Base-by-base conservation (phyloP, 1,140 invertebrate species). In the Lamellibrachia luymesi region DNA sequence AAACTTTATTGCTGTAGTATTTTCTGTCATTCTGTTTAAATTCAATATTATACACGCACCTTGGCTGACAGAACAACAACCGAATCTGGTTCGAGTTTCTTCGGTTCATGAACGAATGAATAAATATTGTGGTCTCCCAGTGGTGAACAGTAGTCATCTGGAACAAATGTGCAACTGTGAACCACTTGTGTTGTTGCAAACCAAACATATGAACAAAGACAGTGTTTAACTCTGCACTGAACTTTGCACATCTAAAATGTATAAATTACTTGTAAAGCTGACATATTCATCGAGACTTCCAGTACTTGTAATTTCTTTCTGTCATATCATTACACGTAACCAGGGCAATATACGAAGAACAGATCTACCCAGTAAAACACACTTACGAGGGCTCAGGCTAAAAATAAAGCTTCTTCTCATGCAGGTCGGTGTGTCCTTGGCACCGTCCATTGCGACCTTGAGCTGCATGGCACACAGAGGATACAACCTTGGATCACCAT, bases 91-190 rank as follows among this genome's bases (percentile, higher is more conserved):
- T 92, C 91, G 7, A 94, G 93, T 0, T 91, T 90, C 50, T 17
- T 49, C 2, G 95, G 2, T 97, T 97, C 95, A 97, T 97, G 95
- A 5, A 98, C 95, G 49, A 97, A 97, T 51, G 97, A 97, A 95
- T 97, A 97, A 2, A 98, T 96, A 97, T 99, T 99, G 91, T 97
- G 96, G 96, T 98, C 98, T 64, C 98, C 98, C 6, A 99, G 95
- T 2, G 98, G 98, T 97, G 99, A 98, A 96, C 98, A 99, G 93
- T 97, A 98, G 95, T 97, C 97, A 10, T 97, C 13, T 97, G 97
- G 96, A 94, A 80, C 64, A 56, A 56, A 56, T 56, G 52, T 80
- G 25, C 64, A 80, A 56, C 13, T 22, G 64, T 80, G 6, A 38
- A 38, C 38, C 38, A 38, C 5, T 80, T 80, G 25, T 80, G 17